Evolutionary conservation across 2,888 invertebrate species (phyloP).

Genomic region (Tenthredo scrophulariae): DNA sequence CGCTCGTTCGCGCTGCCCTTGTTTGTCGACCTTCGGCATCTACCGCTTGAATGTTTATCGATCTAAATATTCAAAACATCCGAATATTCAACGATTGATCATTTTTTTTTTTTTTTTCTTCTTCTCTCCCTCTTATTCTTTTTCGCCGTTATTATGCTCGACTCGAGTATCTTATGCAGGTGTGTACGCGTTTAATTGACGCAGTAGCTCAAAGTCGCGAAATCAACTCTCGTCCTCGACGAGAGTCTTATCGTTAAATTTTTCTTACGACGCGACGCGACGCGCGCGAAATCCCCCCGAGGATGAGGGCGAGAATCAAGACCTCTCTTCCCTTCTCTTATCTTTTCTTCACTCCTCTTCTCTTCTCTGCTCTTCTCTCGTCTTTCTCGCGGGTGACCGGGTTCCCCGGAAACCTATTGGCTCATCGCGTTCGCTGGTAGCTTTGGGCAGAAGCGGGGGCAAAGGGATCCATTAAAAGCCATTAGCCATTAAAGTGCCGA

Average conservation of each 20-base stretch:
- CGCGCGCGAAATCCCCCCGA: background rate
- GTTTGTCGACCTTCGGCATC: conserved; percentile 22
- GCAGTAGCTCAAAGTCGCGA: background rate
- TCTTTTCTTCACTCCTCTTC: background rate
- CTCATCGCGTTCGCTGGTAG: background rate
- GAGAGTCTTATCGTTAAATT: background rate
- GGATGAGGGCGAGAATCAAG: background rate
- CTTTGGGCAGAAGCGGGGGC: background rate
- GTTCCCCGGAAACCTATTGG: conserved; percentile 40
- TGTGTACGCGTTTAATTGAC: background rate
- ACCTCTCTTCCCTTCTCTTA: background rate
- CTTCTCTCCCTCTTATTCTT: too few species aligned
- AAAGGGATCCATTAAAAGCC: conserved; percentile 70
- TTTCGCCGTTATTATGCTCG: background rate
- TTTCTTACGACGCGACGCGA: background rate
- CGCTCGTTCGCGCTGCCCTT: conserved; percentile 26
- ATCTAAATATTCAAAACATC: conserved; percentile 4
- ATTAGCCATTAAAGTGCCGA: conserved; percentile 72
- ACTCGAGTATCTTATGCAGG: background rate
- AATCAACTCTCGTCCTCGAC: background rate
- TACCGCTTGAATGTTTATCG: background rate
- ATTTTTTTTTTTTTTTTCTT: background rate
- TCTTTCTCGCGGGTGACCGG: conserved; percentile 35
- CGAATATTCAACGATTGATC: background rate
- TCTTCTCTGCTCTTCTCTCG: background rate